Percentiles rank a stretch among this genome's conserved stretches.
Conservation (phyloP, 2,888 invertebrate species). For the Aphodius granarius region DNA sequence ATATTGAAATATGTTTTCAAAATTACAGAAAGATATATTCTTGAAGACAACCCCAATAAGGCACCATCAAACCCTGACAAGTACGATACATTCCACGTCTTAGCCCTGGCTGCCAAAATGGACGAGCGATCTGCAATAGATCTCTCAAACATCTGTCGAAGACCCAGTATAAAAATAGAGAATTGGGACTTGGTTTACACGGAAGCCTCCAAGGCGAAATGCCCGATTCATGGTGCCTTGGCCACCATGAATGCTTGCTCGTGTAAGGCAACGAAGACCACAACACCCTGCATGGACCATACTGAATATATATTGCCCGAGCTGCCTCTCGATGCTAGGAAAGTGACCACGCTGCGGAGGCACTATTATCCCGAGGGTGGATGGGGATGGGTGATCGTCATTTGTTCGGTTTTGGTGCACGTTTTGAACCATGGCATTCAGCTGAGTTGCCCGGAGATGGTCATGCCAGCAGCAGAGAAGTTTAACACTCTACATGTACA, state of each 20-base stretch:
- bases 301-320: constrained; percentile 42
- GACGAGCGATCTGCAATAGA: background rate
- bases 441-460: constrained; percentile 63
- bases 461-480: constrained; percentile 61
- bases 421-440: constrained; percentile 76
- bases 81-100: constrained; percentile 12
- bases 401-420: constrained; percentile 73
- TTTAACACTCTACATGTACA: constrained; percentile 64
- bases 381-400: constrained; percentile 82
- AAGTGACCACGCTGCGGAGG: constrained; percentile 56
- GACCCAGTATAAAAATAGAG: constrained; percentile 45
- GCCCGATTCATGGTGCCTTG: constrained; percentile 21
- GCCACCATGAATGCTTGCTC: constrained; percentile 15
- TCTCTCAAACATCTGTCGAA: background rate
- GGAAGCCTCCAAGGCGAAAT: constrained; percentile 33
- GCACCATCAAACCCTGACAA: background rate
- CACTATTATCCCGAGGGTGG: constrained; percentile 87
- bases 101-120: constrained; percentile 17
- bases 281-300: constrained; percentile 35
- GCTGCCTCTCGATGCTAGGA: constrained; percentile 49
- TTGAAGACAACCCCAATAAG: background rate
- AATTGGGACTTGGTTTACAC: constrained; percentile 52
- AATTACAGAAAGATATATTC: background rate
- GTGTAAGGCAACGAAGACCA: constrained; percentile 26
- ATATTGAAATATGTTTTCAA: background rate